Evolutionary conservation across 2,888 invertebrate species (phyloP).

Genomic region (Poecilobothrus nobilitatus): DNA sequence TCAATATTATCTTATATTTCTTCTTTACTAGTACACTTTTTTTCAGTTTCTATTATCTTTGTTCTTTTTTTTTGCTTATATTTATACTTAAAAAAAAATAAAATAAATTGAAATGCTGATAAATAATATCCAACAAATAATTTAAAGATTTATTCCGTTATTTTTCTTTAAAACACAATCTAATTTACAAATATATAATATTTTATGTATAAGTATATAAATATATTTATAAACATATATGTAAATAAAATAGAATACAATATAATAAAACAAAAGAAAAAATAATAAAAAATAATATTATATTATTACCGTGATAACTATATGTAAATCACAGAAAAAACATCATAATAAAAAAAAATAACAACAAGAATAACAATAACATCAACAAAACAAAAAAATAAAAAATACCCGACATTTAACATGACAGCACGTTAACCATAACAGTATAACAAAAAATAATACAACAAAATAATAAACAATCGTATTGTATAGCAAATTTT

Average conservation of each 20-base stretch:
- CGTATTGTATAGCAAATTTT: too few species aligned
- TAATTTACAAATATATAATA: too few species aligned
- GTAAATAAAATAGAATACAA: not conserved
- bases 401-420: not conserved
- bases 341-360: not conserved
- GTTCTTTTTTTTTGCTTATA: not conserved
- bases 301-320: slow-evolving; percentile 6
- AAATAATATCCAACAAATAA: not conserved
- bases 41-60: too few species aligned
- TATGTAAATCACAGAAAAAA: slow-evolving; percentile 6
- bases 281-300: not conserved
- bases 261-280: too few species aligned
- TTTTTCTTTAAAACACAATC: too few species aligned
- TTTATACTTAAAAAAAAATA: not conserved
- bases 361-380: not conserved
- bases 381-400: not conserved
- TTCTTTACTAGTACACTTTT: too few species aligned
- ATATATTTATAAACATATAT: not conserved
- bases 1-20: not conserved
- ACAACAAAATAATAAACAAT: not conserved
- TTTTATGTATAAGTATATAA: too few species aligned
- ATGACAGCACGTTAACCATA: slow-evolving; percentile 3
- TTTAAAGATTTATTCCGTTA: not conserved
- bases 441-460: not conserved
- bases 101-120: not conserved